Base-by-base conservation (phyloP, 2,113 vertebrate genomes). In the Caranx melampygus region DNA sequence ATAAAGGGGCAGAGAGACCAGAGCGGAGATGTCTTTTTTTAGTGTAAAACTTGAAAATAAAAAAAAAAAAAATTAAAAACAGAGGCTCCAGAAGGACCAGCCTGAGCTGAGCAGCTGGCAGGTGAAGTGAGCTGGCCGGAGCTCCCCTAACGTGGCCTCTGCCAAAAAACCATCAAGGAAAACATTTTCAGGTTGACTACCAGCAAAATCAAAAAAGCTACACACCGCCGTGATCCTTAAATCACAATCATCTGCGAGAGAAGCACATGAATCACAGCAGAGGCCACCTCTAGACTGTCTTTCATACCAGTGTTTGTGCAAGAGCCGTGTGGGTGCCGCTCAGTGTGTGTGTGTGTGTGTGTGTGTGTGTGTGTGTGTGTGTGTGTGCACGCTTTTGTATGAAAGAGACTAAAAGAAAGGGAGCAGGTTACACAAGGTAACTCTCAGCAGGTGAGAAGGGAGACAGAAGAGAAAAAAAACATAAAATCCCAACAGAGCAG, bases 161-260 rank as follows among this genome's bases (percentile, higher is more conserved):
- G 87, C 88, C 88, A 90, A 83, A 83, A 88, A 90, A 84, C 42
- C 82, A 87, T 89, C 80, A 88, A 84, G 76, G 66, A 85, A 87
- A 91, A 91, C 79, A 87, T 87, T 88, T 86, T 90, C 87, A 84
- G 87, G 83, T 88, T 78, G 86, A 91, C 84, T 89, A 87, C 52
- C 81, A 81, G 77, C 79, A 51, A 78, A 90, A 89, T 87, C 78
- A 90, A 88, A 92, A 92, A 88, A 49, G 75, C 82, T 13, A 77
- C 73, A 82, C 74, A 70, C 68, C 34, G 44, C 52, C 62, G 37
- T 16, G 31, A 78, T 65, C 60, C 72, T 70, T 70, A 87, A 92
- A 90, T 89, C 79, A 82, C 40, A 90, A 72, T 72, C 11, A 66
- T 74, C 49, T 86, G 85, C 15, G 13, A 78, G 59, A 64, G 61